Conservation (phyloP, 2,888 invertebrate species). For the Lasioglossum figueresi region DNA sequence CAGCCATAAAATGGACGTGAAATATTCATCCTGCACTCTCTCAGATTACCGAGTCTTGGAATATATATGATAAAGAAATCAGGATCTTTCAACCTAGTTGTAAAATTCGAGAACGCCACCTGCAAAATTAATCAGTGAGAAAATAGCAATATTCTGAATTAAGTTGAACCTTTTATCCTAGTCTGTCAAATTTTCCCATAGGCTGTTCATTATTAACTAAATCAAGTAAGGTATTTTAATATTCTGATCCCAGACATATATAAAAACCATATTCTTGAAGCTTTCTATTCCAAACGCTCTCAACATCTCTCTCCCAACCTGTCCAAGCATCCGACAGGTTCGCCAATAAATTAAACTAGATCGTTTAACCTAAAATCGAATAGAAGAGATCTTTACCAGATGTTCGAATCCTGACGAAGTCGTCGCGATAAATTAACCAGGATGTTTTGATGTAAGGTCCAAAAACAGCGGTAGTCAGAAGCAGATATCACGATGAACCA, state of each 20-base stretch:
- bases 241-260: too few species aligned
- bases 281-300: not conserved
- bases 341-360: not conserved
- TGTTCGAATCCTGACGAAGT: not conserved
- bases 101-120: not conserved
- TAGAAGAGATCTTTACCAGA: not conserved
- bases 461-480: not conserved
- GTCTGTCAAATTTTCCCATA: not conserved
- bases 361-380: not conserved
- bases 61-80: not conserved
- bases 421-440: not conserved
- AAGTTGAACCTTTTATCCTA: not conserved
- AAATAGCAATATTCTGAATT: not conserved
- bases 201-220: not conserved
- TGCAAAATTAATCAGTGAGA: not conserved
- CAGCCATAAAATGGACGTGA: not conserved
- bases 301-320: not conserved
- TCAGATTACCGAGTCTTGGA: not conserved
- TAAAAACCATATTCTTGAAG: too few species aligned
- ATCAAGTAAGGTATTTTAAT: not conserved
- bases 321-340: not conserved
- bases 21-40: not conserved
- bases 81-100: not conserved
- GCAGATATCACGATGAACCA: not conserved
- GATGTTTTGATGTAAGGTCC: not conserved